Evolutionary conservation across 2,113 vertebrate species (phyloP), one percentile per base, ranked within the genome.

Genomic region (Geococcyx californianus): DNA sequence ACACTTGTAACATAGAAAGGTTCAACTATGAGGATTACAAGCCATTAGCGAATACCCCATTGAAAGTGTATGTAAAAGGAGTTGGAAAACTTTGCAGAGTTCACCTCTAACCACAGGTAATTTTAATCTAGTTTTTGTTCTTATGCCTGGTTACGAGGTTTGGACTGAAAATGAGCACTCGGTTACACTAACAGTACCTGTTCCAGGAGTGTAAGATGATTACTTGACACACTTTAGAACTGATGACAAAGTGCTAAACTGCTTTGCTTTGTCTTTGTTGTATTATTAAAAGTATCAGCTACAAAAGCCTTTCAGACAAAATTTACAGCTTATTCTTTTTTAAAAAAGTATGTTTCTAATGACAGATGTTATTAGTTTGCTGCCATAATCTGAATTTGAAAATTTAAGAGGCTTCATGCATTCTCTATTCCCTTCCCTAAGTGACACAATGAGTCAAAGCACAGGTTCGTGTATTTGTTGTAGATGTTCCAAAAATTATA

Each of bases 121-220:
- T 85, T 84, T 94, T 79, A 73, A 95, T 79, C 56, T 82, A 49
- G 2, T 68, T 89, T 95, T 82, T 84, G 58, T 58, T 79, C 89
- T 89, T 84, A 89, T 51, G 79, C n/a, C 58, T 51, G 33, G 36
- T 85, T 59, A 33, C 38, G 58, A 73, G 18, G 51, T 90, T 89
- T 93, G 64, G 52, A 83, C 67, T 66, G 67, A 90, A 66, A 80
- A 62, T 69, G 70, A 95, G 82, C 17, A 63, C 28, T 81, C 26
- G n/a, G 40, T 62, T 84, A 69, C 20, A 64, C 33, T 44, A 91
- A 67, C 7, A 84, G 55, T 74, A 77, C 56, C 76, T 91, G 60
- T 51, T 89, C 80, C 45, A 70, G 69, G 45, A 69, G 59, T 11
- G 7, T 5, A 82, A 54, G 56, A 79, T 72, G 9, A 6, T 87